These are phyloP conservation scores for Neelides sp. DNA, from an alignment of 1,140 invertebrate genomes.

Conservation along the genomic window DNA sequence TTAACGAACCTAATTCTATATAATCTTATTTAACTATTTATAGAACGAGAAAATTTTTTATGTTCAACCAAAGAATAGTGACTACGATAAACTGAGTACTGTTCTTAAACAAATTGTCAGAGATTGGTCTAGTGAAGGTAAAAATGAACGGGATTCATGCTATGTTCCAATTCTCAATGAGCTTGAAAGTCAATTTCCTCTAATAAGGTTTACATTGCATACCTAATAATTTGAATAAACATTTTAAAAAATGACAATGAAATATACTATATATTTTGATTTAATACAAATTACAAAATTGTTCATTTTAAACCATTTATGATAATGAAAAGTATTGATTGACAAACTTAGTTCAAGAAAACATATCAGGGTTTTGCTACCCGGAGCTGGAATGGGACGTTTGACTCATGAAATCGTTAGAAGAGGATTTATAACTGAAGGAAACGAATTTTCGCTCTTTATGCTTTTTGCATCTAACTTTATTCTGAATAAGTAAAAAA, in stretches of 20 bases:
- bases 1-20: background rate
- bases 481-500: constrained; percentile 68
- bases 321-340: constrained; percentile 6
- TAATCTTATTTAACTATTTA: background rate
- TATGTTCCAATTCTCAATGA: constrained; percentile 84
- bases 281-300: background rate
- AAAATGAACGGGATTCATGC: constrained; percentile 66
- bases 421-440: constrained; percentile 79
- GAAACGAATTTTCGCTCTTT: constrained; percentile 94
- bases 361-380: constrained; percentile 34
- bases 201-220: constrained; percentile 36
- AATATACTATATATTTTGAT: background rate
- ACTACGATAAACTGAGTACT: constrained; percentile 76
- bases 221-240: constrained; percentile 4
- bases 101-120: constrained; percentile 88
- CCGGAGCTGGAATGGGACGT: constrained; percentile 81
- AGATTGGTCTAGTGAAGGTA: constrained; percentile 83
- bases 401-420: constrained; percentile 85
- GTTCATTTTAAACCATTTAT: background rate
- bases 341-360: constrained; percentile 8
- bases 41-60: background rate
- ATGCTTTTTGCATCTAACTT: constrained; percentile 96
- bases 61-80: constrained; percentile 34
- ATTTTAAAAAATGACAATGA: constrained; percentile 1
- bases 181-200: constrained; percentile 54